A percentile compares a stretch with the other conserved stretches of the same genome.
Conservation (phyloP, 2,113 vertebrate genomes). For the Bostrychus sinensis region DNA sequence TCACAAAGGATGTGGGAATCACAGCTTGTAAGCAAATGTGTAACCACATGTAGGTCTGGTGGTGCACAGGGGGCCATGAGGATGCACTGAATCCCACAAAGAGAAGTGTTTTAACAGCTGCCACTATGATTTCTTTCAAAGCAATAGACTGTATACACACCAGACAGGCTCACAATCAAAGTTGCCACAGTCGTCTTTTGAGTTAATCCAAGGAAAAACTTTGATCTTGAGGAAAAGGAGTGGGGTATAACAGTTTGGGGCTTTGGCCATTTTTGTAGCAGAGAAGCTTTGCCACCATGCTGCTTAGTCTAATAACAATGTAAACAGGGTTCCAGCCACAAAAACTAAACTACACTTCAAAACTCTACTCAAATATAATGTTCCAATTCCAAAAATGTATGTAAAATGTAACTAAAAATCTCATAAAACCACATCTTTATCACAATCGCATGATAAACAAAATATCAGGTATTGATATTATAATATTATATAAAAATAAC, state of each 20-base stretch:
- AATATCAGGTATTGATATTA: no score
- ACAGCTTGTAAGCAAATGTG: constrained; percentile 33
- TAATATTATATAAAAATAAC: no score
- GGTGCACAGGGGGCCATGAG: constrained; percentile 25
- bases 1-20: constrained; percentile 28
- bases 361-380: neutral
- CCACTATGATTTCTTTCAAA: constrained; percentile 46
- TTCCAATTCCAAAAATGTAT: neutral
- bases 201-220: constrained; percentile 25
- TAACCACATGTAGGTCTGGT: constrained; percentile 41
- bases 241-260: constrained; percentile 10
- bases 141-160: constrained; percentile 30
- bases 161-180: constrained; percentile 45
- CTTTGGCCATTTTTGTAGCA: constrained; percentile 20
- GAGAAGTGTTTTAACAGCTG: constrained; percentile 71
- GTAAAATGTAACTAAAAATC: no score
- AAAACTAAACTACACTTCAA: constrained; percentile 32
- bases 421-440: no score
- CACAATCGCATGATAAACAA: no score
- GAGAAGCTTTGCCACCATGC: constrained; percentile 13
- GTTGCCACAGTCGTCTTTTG: constrained; percentile 23
- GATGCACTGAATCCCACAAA: constrained; percentile 40
- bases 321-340: constrained; percentile 3
- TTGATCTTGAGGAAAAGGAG: constrained; percentile 34
- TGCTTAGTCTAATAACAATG: constrained; percentile 20